Conservation (phyloP, 2,888 invertebrate species). For the Antitype chi region DNA sequence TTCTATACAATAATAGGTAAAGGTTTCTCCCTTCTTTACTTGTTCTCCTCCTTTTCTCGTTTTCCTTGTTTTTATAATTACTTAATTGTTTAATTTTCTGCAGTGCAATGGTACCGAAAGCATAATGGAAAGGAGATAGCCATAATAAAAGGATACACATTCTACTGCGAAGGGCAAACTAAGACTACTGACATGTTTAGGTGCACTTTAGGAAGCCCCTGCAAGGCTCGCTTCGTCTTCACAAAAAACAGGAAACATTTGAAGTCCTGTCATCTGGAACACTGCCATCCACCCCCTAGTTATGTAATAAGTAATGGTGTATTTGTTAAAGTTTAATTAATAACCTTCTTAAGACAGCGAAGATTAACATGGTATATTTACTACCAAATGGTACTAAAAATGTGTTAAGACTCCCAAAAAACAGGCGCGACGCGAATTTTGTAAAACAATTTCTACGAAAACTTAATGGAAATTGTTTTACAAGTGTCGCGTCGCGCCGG, state of each 20-base stretch:
- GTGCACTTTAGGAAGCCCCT: constrained; percentile 17
- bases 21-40: background rate
- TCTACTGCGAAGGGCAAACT: background rate
- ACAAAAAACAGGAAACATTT: constrained; percentile 3
- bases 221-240: constrained; percentile 36
- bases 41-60: background rate
- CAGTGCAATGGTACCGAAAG: constrained; percentile 57
- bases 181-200: constrained; percentile 15
- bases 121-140: constrained; percentile 65
- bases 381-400: too few relatives aligned
- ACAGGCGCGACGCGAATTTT: too few relatives aligned
- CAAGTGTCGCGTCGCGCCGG: too few relatives aligned
- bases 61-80: background rate
- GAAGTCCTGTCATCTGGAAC: constrained; percentile 8
- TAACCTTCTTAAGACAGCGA: background rate
- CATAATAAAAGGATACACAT: too few relatives aligned
- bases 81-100: background rate
- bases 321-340: constrained; percentile 3
- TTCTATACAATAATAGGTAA: too few relatives aligned
- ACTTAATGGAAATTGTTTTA: too few relatives aligned
- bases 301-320: constrained; percentile 19
- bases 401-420: too few relatives aligned
- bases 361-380: background rate
- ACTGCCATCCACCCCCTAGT: constrained; percentile 16
- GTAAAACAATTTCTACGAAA: too few relatives aligned